These are phyloP conservation scores for Vandiemenella viatica DNA, from an alignment of 2,888 invertebrate genomes.

Conservation along the genomic window DNA sequence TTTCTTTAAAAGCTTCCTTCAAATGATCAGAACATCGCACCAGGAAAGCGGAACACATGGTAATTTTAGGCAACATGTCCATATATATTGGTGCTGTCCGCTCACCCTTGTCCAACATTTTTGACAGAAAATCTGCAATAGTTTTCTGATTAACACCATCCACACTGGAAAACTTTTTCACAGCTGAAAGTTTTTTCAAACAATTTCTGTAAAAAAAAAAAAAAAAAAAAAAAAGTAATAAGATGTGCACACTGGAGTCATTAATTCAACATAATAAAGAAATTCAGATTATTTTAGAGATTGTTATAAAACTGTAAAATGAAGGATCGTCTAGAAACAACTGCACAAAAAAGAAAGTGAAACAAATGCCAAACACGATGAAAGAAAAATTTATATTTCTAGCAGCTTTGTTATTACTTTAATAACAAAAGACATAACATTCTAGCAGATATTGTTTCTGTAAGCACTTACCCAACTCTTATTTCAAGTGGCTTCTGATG, in stretches of 20 bases:
- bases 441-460: no score
- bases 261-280: neutral
- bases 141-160: conserved; percentile 10
- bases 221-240: neutral
- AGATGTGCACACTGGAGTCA: neutral
- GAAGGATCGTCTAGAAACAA: no score
- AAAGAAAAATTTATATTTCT: neutral
- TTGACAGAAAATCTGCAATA: conserved; percentile 26
- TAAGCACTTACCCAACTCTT: conserved; percentile 7
- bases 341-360: no score
- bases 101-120: conserved; percentile 45
- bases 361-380: neutral
- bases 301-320: no score
- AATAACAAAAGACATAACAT: neutral
- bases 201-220: conserved; percentile 5
- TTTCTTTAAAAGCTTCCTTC: no score
- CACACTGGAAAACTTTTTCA: conserved; percentile 9
- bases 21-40: conserved; percentile 44
- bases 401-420: no score
- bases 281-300: no score
- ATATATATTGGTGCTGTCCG: conserved; percentile 46
- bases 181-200: conserved; percentile 12
- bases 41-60: conserved; percentile 47
- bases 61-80: conserved; percentile 47
- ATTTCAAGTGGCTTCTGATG: conserved; percentile 18